Percentiles rank a stretch among this genome's conserved stretches.
Evolutionary conservation across 2,888 invertebrate genomes (phyloP).

Genomic region (Antitype chi): DNA sequence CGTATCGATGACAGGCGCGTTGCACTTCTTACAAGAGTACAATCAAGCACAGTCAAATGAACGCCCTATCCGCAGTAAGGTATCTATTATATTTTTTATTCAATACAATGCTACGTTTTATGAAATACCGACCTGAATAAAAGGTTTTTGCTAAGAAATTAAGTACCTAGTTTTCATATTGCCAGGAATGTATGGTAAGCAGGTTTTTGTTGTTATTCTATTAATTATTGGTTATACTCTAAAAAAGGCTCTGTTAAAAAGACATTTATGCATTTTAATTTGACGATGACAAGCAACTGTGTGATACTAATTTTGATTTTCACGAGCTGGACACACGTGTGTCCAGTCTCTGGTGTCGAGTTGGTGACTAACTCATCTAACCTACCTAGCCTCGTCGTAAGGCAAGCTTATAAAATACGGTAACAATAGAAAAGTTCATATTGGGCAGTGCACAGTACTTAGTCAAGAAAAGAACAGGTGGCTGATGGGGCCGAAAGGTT

Average conservation of each 20-base stretch:
- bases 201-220: not conserved
- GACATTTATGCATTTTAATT: not conserved
- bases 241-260: not conserved
- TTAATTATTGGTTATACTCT: not conserved
- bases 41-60: constrained; percentile 59
- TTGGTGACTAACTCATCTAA: too few relatives aligned
- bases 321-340: too few relatives aligned
- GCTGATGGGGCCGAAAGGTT: too few relatives aligned
- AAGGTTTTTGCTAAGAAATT: not conserved
- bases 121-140: not conserved
- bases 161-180: not conserved
- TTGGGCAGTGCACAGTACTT: too few relatives aligned
- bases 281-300: not conserved
- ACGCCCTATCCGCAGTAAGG: constrained; percentile 19
- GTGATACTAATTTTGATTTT: too few relatives aligned
- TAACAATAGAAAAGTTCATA: too few relatives aligned
- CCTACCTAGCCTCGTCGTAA: too few relatives aligned
- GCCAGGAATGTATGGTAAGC: not conserved
- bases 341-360: too few relatives aligned
- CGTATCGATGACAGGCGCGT: constrained; percentile 66
- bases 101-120: constrained; percentile 12
- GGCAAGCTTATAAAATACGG: too few relatives aligned
- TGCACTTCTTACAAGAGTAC: constrained; percentile 53
- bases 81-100: constrained; percentile 39
- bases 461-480: too few relatives aligned